Evolutionary conservation across 2,797 vertebrate species (phyloP).

Genomic region (Syngnathus rostellatus): DNA sequence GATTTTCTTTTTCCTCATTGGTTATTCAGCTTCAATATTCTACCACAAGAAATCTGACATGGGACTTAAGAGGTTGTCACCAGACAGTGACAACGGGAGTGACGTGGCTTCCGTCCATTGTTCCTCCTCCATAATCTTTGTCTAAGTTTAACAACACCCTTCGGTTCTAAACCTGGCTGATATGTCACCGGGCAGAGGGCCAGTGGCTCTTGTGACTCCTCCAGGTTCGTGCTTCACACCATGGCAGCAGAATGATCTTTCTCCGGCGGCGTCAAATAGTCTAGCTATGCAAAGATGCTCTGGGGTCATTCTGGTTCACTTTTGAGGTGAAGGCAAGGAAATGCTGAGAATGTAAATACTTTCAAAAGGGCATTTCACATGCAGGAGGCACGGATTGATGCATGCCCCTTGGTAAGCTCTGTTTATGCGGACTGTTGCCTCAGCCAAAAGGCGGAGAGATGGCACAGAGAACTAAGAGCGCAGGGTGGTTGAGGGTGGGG

Average conservation of each 20-base stretch:
- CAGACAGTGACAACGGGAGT: slow-evolving; percentile 11
- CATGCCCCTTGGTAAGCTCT: slow-evolving; percentile 11
- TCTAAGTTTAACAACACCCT: slow-evolving; percentile 32
- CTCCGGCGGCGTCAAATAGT: slow-evolving; percentile 41
- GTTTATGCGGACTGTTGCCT: slow-evolving; percentile 21
- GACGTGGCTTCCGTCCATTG: slow-evolving; percentile 25
- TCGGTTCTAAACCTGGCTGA: slow-evolving; percentile 30
- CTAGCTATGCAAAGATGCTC: slow-evolving; percentile 26
- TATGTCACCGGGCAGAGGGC: slow-evolving; percentile 40
- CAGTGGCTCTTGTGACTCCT: slow-evolving; percentile 31
- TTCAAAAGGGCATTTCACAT: slow-evolving; percentile 34
- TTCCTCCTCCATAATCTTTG: slow-evolving; percentile 29
- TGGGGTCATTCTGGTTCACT: slow-evolving; percentile 19
- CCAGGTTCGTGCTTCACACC: slow-evolving; percentile 13
- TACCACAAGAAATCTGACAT: not conserved
- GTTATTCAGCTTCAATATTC: too few relatives aligned
- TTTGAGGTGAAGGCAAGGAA: slow-evolving; percentile 16
- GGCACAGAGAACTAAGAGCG: not conserved
- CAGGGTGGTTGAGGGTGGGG: not conserved
- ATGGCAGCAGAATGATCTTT: slow-evolving; percentile 27
- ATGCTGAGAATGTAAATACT: slow-evolving; percentile 34
- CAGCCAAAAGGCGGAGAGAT: slow-evolving; percentile 15
- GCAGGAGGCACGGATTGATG: slow-evolving; percentile 25
- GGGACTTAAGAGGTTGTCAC: not conserved
- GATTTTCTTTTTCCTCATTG: not conserved